Evolutionary conservation across 2,113 vertebrate genomes (phyloP), one percentile per base, ranked within the genome.

Genomic region (Erythrolamprus reginae): DNA sequence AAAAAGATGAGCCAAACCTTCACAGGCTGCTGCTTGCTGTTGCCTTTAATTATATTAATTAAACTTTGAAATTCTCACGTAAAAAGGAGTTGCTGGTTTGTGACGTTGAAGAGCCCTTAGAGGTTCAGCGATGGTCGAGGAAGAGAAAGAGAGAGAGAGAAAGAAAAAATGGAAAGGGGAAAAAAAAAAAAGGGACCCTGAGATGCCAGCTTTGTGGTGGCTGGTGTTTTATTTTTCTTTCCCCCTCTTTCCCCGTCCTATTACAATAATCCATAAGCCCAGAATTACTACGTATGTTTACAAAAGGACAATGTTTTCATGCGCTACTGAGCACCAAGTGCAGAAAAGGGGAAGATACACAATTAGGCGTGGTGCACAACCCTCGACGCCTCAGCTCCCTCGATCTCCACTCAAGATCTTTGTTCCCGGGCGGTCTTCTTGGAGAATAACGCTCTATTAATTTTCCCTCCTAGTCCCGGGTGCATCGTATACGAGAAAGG

Each of bases 1-100:
- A 98, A 98, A 98, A 98, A 97, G 97, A 98, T 98, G 98, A 98
- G 98, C 96, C 97, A 97, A 97, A 98, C 98, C 98, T 99, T 99
- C 98, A 98, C 98, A 98, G 98, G 98, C 98, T 98, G 98, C 98
- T 98, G 98, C 98, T 98, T 97, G 98, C 98, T 98, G 98, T 98
- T 98, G 97, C 97, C 96, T 99, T 98, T 98, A 99, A 99, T 98
- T 98, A 98, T 98, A 99, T 98, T 98, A 98, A 99, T 98, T 98
- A 98, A 99, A 99, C 96, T 98, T 98, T 96, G 98, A 98, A 97
- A 98, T 97, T 98, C 94, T 95, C 97, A 97, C 95, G 97, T 96
- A 91, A 97, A 97, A 96, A 96, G 97, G 97, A 17, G n/a, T 97
- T 96, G 95, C 96, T 95, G 97, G 95, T 96, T 97, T 97, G 98